Evolutionary conservation across 2,888 invertebrate genomes (phyloP), one percentile per base, ranked within the genome.

Genomic region (Polymixis lichenea): DNA sequence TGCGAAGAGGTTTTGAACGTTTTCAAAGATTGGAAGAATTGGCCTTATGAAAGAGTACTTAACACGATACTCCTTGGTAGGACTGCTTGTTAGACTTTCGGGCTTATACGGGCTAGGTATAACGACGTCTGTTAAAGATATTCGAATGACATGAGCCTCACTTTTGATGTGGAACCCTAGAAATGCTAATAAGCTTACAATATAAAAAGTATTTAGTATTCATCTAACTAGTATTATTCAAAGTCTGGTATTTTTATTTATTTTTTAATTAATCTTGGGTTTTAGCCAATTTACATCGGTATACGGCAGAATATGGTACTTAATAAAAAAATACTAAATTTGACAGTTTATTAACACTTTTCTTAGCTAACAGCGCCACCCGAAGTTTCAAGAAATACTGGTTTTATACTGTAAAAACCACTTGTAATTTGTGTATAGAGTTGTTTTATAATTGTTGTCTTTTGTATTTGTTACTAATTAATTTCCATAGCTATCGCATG

Each of bases 401-500:
- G 66, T 66, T 66, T 51, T 28, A 15, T 9, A 62, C 32, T 38
- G 15, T 60, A 32, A 32, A 60, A 6, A 32, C 11, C 32, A 28
- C 58, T 17, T 28, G 25, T 28, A 60, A 60, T 61, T 32, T 22
- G 22, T n/a, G 11, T 53, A 22, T 53, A 53, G 3, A 22, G 9
- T 9, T 53, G 53, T 9, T 53, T 4, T n/a, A 3, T 13, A 3
- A 53, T 53, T 53, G n/a, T 22, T 51, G 51, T 7, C 0, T 51
- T 22, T 55, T 55, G 1, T 55, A 38, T 22, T 60, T 32, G 32
- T 32, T 9, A 13, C 8, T 15, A 62, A 43, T 64, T n/a, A 53
- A 72, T 72, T 72, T 68, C 43, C 68, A 53, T 72, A n/a, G 72
- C 28, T 68, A 72, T 72, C 69, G 0, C 2, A 17, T 43, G 11